Evolutionary conservation across 1,140 invertebrate species (phyloP).

Genomic region (Nephotettix cincticeps): DNA sequence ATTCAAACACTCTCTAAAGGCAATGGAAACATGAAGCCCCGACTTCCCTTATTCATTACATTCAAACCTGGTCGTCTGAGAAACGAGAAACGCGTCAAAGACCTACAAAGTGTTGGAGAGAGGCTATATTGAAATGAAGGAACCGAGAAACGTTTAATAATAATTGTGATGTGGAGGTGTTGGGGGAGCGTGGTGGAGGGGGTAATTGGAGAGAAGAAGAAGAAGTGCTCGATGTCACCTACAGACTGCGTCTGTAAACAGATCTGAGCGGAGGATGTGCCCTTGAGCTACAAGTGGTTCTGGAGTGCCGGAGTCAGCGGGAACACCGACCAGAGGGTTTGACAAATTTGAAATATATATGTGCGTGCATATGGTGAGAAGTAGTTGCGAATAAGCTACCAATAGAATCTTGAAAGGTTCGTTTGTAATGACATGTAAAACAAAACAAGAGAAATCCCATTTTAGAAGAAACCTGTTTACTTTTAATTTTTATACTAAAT

Average conservation of each 20-base stretch:
- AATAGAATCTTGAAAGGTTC: too few species aligned
- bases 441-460: too few species aligned
- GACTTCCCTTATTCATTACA: slow-evolving; percentile 9
- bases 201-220: slow-evolving; percentile 11
- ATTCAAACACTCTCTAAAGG: too few species aligned
- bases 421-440: too few species aligned
- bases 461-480: too few species aligned
- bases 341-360: too few species aligned
- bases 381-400: too few species aligned
- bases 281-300: background rate
- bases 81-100: background rate
- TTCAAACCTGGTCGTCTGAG: background rate
- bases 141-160: slow-evolving; percentile 6
- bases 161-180: slow-evolving; percentile 1
- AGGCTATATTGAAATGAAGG: too few species aligned
- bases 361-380: too few species aligned
- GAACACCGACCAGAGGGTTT: too few species aligned
- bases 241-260: background rate
- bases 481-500: too few species aligned
- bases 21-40: slow-evolving; percentile 1
- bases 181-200: background rate
- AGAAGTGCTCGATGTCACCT: slow-evolving; percentile 15
- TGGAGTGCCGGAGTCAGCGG: background rate
- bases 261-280: background rate
- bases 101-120: too few species aligned